Percentiles rank a stretch among this genome's conserved stretches.
Evolutionary conservation across 2,888 invertebrate species (phyloP).

Genomic region (Acleris emargana): DNA sequence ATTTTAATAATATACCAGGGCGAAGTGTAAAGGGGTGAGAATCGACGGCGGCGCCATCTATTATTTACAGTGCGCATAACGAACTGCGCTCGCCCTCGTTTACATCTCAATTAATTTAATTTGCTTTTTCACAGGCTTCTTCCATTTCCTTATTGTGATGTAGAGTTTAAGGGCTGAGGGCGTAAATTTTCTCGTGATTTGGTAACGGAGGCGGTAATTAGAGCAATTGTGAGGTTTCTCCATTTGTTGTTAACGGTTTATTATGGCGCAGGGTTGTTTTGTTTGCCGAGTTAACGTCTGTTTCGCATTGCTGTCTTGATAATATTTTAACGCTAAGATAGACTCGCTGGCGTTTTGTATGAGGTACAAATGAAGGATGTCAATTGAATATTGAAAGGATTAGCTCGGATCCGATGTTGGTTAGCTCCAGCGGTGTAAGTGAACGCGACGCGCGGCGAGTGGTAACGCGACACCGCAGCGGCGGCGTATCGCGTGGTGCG

Average conservation of each 20-base stretch:
- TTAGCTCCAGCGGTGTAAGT: constrained; percentile 46
- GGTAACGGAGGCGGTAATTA: constrained; percentile 79
- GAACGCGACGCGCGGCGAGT: constrained; percentile 38
- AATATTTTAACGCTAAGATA: constrained; percentile 15
- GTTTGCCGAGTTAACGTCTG: constrained; percentile 55
- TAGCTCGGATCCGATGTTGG: constrained; percentile 37
- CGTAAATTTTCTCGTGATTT: constrained; percentile 81
- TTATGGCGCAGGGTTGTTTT: constrained; percentile 61
- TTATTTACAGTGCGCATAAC: constrained; percentile 65
- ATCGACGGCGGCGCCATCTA: constrained; percentile 63
- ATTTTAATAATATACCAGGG: constrained; percentile 31
- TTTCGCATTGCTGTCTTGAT: constrained; percentile 46
- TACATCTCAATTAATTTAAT: constrained; percentile 82
- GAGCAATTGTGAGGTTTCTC: constrained; percentile 76
- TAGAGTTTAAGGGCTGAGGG: constrained; percentile 66
- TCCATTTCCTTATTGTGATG: constrained; percentile 76
- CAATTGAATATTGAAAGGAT: constrained; percentile 12
- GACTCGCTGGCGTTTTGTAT: background rate
- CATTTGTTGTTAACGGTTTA: constrained; percentile 78
- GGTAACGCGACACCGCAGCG: constrained; percentile 58
- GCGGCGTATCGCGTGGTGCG: constrained; percentile 61
- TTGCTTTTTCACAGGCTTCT: constrained; percentile 82
- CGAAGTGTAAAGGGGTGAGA: constrained; percentile 63
- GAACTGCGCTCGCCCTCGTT: constrained; percentile 72
- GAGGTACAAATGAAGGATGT: background rate